Percentiles rank a stretch among this genome's conserved stretches.
Evolutionary conservation across 2,113 vertebrate species (phyloP).

Genomic region (Megaleporinus macrocephalus): DNA sequence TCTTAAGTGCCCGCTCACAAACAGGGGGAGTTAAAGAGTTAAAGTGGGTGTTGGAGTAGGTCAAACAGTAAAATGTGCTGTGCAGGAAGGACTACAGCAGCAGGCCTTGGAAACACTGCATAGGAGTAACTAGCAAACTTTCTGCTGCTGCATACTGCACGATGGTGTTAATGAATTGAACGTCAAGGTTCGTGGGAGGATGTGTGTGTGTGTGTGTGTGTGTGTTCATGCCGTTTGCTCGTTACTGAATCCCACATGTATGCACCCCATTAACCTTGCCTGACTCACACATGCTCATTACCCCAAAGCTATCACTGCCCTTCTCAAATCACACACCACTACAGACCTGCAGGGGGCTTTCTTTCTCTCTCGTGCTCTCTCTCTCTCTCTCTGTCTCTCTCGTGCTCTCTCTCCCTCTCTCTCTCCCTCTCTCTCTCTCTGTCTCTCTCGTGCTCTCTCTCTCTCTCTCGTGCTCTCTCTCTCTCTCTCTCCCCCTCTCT

Average conservation of each 20-base stretch:
- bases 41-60: neutral
- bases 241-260: constrained; percentile 59
- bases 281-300: constrained; percentile 75
- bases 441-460: neutral
- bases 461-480: neutral
- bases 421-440: neutral
- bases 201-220: constrained; percentile 38
- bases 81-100: neutral
- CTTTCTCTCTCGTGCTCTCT: constrained; percentile 2
- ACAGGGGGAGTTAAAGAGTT: neutral
- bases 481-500: neutral
- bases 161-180: constrained; percentile 43
- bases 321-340: constrained; percentile 72
- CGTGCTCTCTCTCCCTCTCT: too few relatives aligned
- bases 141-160: neutral
- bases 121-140: constrained; percentile 4
- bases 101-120: neutral
- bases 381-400: constrained; percentile 3
- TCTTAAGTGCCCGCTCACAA: too few relatives aligned
- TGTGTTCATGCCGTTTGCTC: constrained; percentile 25
- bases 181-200: constrained; percentile 50
- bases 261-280: constrained; percentile 80
- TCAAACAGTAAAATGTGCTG: neutral
- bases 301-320: constrained; percentile 70
- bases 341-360: constrained; percentile 55